A percentile compares a stretch with the other conserved stretches of the same genome.
phyloP scores from a whole-genome alignment of 1,140 invertebrate genomes.

The Cotesia vestalis region DNA sequence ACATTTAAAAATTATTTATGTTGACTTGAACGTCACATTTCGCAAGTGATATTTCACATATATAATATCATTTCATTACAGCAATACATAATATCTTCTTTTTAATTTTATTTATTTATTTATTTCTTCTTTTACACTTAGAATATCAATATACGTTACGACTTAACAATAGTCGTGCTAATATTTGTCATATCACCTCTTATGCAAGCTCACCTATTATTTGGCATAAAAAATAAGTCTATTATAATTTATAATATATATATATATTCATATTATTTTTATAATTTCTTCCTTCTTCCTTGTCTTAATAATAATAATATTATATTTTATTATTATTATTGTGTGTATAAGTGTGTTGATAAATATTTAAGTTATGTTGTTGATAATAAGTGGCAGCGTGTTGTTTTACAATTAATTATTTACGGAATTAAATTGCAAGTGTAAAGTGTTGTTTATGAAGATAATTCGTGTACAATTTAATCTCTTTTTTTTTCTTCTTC shows the following conservation, averaged over 20 bases:
- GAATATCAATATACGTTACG: constrained; percentile 36
- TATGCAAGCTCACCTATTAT: constrained; percentile 50
- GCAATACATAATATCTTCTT: no score
- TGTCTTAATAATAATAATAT: no score
- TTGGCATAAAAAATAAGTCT: constrained; percentile 65
- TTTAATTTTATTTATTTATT: no score
- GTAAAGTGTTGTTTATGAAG: constrained; percentile 9
- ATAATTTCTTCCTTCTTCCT: constrained; percentile 29
- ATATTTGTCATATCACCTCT: constrained; percentile 58
- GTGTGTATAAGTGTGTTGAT: constrained; percentile 12
- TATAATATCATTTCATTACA: no score
- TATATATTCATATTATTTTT: no score
- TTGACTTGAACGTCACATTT: no score
- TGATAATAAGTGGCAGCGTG: constrained; percentile 20
- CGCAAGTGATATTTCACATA: no score
- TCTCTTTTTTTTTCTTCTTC: constrained; percentile 14
- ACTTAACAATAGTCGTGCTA: constrained; percentile 40
- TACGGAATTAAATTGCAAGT: not conserved
- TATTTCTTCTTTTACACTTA: not conserved
- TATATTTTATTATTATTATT: not conserved
- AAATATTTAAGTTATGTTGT: constrained; percentile 2
- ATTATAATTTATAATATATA: constrained; percentile 50
- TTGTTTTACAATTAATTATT: constrained; percentile 28
- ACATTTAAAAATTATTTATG: no score
- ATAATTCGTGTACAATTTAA: not conserved